These are phyloP conservation scores for Bedellia somnulentella DNA, from an alignment of 2,888 invertebrate genomes.

Conservation along the genomic window DNA sequence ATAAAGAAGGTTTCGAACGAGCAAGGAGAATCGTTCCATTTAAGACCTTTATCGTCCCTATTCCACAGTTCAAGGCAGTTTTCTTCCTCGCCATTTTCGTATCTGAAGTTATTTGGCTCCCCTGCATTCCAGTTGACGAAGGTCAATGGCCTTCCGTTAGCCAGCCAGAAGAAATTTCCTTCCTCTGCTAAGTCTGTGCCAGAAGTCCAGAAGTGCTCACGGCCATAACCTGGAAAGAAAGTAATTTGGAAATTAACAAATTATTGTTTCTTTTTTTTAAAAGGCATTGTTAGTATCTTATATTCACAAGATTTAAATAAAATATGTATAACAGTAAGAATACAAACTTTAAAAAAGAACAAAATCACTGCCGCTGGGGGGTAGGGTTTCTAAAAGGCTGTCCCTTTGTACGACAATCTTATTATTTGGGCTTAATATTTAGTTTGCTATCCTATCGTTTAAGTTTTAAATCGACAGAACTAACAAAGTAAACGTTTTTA, in stretches of 20 bases:
- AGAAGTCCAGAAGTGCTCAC: conserved; percentile 93
- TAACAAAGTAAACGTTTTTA: no score
- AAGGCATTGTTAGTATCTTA: no score
- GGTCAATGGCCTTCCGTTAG: conserved; percentile 83
- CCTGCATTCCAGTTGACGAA: conserved; percentile 94
- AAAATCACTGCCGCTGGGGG: no score
- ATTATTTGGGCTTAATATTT: no score
- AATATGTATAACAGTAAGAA: no score
- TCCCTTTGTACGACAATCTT: no score
- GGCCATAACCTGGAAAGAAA: conserved; percentile 70
- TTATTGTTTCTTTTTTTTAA: conserved; percentile 1
- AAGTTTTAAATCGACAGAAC: no score
- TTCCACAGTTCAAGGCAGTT: conserved; percentile 91
- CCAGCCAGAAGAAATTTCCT: conserved; percentile 92
- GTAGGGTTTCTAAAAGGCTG: no score
- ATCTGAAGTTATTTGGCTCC: conserved; percentile 91
- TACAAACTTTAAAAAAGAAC: no score
- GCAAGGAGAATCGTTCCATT: conserved; percentile 93
- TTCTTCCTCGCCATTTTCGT: conserved; percentile 91
- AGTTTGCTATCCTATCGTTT: no score
- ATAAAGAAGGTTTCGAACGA: conserved; percentile 92
- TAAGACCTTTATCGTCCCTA: conserved; percentile 86
- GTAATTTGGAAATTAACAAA: no score
- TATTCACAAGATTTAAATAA: no score
- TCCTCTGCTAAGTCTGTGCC: conserved; percentile 91